A percentile compares a stretch with the other conserved stretches of the same genome.
These are phyloP conservation scores for Laothoe populi DNA, from an alignment of 2,888 invertebrate species.

Conservation along the genomic window DNA sequence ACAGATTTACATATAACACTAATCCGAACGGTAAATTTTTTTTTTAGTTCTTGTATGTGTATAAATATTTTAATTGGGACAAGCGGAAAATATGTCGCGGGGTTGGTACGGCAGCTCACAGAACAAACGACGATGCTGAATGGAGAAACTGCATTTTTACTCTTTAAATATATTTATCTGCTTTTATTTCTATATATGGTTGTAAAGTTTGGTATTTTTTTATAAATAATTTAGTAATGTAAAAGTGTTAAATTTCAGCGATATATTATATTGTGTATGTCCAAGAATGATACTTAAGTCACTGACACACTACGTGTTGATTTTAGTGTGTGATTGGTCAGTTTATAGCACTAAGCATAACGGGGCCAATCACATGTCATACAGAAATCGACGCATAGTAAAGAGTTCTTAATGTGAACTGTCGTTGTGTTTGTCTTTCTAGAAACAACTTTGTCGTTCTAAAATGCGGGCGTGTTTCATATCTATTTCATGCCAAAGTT, in stretches of 20 bases:
- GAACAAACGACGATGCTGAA: background rate
- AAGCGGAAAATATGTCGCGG: conserved; percentile 12
- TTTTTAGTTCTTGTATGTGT: conserved; percentile 21
- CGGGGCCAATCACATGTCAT: no score
- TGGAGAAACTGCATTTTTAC: conserved; percentile 4
- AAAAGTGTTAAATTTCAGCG: background rate
- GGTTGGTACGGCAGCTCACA: conserved; percentile 4
- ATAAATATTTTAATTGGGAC: conserved; percentile 19
- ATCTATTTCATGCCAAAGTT: no score
- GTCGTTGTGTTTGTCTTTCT: no score
- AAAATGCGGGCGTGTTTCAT: no score
- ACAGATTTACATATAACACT: background rate
- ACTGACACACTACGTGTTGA: no score
- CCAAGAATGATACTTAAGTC: no score
- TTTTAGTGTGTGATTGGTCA: no score
- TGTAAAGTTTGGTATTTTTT: background rate
- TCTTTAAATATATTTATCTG: background rate
- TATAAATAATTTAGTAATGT: background rate
- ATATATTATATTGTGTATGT: no score
- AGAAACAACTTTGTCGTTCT: no score
- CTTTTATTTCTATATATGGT: background rate
- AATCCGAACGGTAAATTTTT: background rate
- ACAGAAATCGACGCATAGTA: no score
- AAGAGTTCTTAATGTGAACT: no score
- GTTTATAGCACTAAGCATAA: no score